Evolutionary conservation across 2,888 invertebrate genomes (phyloP).

Genomic region (Xestia c-nigrum): DNA sequence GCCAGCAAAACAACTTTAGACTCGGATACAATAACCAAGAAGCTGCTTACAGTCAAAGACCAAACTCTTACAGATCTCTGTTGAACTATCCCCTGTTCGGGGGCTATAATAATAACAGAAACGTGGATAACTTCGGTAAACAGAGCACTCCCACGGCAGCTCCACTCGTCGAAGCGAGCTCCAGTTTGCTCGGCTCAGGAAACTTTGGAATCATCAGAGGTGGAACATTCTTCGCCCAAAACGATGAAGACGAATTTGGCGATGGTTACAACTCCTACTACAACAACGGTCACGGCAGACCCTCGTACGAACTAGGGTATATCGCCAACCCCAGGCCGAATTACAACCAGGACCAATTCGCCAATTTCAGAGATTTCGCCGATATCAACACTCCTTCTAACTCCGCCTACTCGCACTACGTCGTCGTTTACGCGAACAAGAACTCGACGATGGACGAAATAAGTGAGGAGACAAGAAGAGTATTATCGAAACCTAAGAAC

Average conservation of each 20-base stretch:
- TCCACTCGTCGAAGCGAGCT: slow-evolving; percentile 88
- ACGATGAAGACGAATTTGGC: slow-evolving; percentile 92
- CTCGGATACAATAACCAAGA: slow-evolving; percentile 91
- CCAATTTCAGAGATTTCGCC: slow-evolving; percentile 97
- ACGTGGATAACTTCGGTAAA: slow-evolving; percentile 83
- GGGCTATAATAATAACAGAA: slow-evolving; percentile 76
- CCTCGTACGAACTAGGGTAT: slow-evolving; percentile 91
- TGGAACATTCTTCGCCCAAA: slow-evolving; percentile 95
- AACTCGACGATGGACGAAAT: slow-evolving; percentile 92
- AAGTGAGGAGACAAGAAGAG: slow-evolving; percentile 84
- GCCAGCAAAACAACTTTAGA: slow-evolving; percentile 89
- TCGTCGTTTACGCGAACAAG: slow-evolving; percentile 96
- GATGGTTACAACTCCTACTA: slow-evolving; percentile 91
- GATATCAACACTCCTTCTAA: slow-evolving; percentile 96
- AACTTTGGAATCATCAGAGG: slow-evolving; percentile 97
- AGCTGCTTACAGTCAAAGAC: slow-evolving; percentile 91
- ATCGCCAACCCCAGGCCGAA: slow-evolving; percentile 94
- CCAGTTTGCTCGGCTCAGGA: slow-evolving; percentile 94
- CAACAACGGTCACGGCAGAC: slow-evolving; percentile 93
- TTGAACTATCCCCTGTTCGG: slow-evolving; percentile 86
- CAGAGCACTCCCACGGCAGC: slow-evolving; percentile 81
- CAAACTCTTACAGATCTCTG: slow-evolving; percentile 87
- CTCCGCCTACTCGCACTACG: slow-evolving; percentile 94
- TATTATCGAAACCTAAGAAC: slow-evolving; percentile 93
- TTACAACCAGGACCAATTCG: slow-evolving; percentile 95